Evolutionary conservation across 2,797 vertebrate genomes (phyloP).

Genomic region (Diglossa cyanea): DNA sequence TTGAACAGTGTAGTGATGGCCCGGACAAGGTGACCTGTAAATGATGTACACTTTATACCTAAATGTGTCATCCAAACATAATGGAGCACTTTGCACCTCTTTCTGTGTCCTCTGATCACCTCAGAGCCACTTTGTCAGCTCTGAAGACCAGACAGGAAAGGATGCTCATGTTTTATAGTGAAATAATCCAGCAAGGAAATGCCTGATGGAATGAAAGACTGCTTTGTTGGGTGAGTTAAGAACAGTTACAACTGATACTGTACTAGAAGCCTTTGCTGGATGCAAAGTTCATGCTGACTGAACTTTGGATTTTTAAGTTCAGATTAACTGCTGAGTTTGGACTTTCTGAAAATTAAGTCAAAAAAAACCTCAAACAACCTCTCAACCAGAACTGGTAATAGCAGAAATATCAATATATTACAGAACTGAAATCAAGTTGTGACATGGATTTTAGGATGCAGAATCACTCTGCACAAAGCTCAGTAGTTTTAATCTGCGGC

Average conservation of each 20-base stretch:
- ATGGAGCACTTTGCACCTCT: neutral
- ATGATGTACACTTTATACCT: neutral
- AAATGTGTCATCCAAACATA: neutral
- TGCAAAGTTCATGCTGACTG: neutral
- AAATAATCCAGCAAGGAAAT: neutral
- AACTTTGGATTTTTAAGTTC: neutral
- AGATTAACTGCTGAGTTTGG: neutral
- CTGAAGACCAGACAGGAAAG: neutral
- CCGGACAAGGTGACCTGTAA: neutral
- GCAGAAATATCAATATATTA: neutral
- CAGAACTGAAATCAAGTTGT: neutral
- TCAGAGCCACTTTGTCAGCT: neutral
- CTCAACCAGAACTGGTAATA: neutral
- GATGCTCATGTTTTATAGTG: neutral
- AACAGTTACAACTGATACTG: neutral
- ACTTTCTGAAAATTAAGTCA: neutral
- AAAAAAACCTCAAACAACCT: rapidly evolving
- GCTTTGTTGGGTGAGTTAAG: neutral
- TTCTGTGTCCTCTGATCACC: neutral
- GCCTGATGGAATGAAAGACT: neutral
- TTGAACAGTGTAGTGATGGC: neutral
- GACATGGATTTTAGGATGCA: neutral
- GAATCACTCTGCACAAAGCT: neutral
- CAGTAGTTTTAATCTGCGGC: neutral
- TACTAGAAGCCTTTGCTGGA: neutral